Percentiles rank a stretch among this genome's conserved stretches.
phyloP scores from a whole-genome alignment of 2,113 vertebrate genomes.

The Halcyon senegalensis region DNA sequence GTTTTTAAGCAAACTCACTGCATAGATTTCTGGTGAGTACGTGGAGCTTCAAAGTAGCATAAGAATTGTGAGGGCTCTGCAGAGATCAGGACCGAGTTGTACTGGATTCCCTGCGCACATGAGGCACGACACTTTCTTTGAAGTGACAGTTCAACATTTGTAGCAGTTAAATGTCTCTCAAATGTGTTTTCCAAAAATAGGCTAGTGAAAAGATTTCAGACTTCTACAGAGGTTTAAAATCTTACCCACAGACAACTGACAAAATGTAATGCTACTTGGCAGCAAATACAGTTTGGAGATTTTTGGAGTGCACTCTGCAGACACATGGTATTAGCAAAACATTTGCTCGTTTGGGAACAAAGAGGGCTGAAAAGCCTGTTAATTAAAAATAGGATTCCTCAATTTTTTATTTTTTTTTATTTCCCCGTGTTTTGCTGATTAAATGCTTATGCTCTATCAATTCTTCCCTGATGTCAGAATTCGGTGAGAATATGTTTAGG shows the following conservation, averaged over 20 bases:
- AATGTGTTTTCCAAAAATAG: not conserved
- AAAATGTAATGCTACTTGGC: not conserved
- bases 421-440: not conserved
- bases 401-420: not conserved
- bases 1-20: not conserved
- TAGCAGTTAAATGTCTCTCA: not conserved
- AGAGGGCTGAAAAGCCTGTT: not conserved
- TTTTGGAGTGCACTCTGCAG: not conserved
- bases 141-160: not conserved
- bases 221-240: not conserved
- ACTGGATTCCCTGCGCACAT: rapidly evolving
- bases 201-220: not conserved
- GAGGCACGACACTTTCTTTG: not conserved
- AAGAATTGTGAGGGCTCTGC: not conserved
- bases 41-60: not conserved
- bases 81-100: not conserved
- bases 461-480: conserved; percentile 32
- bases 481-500: conserved; percentile 15
- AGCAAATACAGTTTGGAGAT: not conserved
- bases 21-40: not conserved
- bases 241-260: not conserved
- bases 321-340: not conserved
- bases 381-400: not conserved
- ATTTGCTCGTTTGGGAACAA: not conserved
- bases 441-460: conserved; percentile 14